Base-by-base conservation (phyloP, 1,140 invertebrate genomes). In the Melanaphis sacchari region DNA sequence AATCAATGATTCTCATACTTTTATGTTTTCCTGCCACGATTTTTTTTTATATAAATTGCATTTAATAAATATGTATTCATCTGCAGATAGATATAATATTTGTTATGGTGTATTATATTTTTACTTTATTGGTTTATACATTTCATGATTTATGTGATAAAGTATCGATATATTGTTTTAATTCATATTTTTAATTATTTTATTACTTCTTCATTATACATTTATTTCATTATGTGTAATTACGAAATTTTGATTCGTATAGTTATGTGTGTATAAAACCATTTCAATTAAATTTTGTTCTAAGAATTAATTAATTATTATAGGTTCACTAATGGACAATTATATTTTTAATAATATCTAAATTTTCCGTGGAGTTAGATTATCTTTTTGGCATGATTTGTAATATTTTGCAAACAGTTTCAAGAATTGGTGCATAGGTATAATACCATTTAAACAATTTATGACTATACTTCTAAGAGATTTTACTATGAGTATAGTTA, bases 1-100 rank as follows among this genome's bases (percentile, higher is more conserved):
- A 92, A 46, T 36, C 43, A 92, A 52, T 38, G 91, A 91, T 91
- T 91, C 90, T 91, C 90, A 91, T 81, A n/a, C 24, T 91, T 91
- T 43, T 38, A 84, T 84, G 18, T 46, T 87, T 87, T 46, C 31
- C 2, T 41, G 4, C 26, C 40, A 11, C 3, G 82, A 41, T 76
- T 9, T n/a, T 76, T 31, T 36, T 76, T 31, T n/a, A n/a, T 31
- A 9, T n/a, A 76, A 31, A 31, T 26, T 59, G 26, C 7, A 59
- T 31, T 59, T 59, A 59, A 24, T 26, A 26, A 54, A 54, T 54
- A 59, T 59, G 9, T 31, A 59, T 59, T 59, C 54, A 59, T 31
- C 26, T 31, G 24, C 54, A 59, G 54, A 59, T 59, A 2, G 7
- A 59, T 31, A 9, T 59, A 31, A 49, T 49, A 49, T 11, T 49